A percentile compares a stretch with the other conserved stretches of the same genome.
phyloP scores from a whole-genome alignment of 2,113 vertebrate genomes.

The Thunnus thynnus region DNA sequence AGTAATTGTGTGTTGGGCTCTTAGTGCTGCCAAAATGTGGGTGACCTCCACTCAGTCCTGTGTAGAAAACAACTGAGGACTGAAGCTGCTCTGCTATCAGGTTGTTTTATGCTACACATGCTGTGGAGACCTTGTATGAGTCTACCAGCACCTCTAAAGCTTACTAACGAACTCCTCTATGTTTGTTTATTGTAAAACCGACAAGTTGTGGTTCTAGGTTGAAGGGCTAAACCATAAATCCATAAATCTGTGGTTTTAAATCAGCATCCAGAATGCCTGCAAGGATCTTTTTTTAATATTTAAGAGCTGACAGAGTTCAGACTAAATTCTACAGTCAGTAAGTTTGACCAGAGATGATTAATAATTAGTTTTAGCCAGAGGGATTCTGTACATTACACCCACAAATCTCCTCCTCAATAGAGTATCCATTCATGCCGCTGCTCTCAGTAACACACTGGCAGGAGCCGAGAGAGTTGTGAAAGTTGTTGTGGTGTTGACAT shows the following conservation, averaged over 20 bases:
- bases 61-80: too few relatives aligned
- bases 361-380: background rate
- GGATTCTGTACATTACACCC: background rate
- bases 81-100: too few relatives aligned
- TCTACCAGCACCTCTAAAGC: too few relatives aligned
- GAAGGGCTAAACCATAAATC: too few relatives aligned
- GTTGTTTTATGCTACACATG: too few relatives aligned
- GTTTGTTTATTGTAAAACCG: too few relatives aligned
- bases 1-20: too few relatives aligned
- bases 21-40: too few relatives aligned
- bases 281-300: background rate
- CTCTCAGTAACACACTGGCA: background rate
- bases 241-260: background rate
- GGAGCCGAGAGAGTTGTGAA: background rate
- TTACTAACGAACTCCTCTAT: too few relatives aligned
- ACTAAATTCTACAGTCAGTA: background rate
- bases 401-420: background rate
- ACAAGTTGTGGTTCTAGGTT: too few relatives aligned
- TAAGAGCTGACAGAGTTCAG: background rate
- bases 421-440: background rate
- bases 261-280: background rate
- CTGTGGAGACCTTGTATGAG: too few relatives aligned
- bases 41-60: too few relatives aligned
- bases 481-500: background rate
- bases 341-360: constrained; percentile 5